Conservation (phyloP, 1,140 invertebrate species). For the Globodera ellingtonae region DNA sequence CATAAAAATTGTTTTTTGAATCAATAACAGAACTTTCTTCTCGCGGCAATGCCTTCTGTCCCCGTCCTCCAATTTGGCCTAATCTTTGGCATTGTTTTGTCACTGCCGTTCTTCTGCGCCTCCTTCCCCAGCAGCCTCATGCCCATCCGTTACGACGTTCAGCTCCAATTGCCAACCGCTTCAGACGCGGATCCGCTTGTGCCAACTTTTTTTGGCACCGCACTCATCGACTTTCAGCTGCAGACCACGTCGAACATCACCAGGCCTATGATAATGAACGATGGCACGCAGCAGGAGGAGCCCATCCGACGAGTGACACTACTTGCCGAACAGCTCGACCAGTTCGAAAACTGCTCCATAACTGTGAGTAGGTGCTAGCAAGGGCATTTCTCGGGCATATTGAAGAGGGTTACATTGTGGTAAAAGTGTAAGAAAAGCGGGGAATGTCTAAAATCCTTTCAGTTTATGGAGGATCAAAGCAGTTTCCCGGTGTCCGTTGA, state of each 20-base stretch:
- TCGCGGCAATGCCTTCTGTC: background rate
- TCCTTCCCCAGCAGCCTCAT: background rate
- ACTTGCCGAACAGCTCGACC: conserved; percentile 23
- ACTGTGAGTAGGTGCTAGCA: background rate
- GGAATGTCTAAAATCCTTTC: background rate
- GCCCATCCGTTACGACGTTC: conserved; percentile 47
- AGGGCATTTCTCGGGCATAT: background rate
- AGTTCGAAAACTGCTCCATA: conserved; percentile 20
- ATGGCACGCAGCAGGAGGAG: background rate
- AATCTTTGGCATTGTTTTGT: too few relatives aligned
- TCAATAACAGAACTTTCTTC: too few relatives aligned
- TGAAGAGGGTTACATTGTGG: background rate
- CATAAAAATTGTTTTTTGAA: too few relatives aligned
- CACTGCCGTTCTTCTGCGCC: background rate
- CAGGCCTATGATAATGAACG: background rate
- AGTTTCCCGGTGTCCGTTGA: conserved; percentile 15
- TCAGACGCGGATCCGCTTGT: conserved; percentile 45
- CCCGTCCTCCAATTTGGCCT: background rate
- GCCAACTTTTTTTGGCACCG: conserved; percentile 50
- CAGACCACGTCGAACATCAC: conserved; percentile 5
- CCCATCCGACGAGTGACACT: conserved; percentile 12
- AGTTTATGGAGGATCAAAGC: background rate
- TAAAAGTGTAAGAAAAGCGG: background rate
- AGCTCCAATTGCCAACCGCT: conserved; percentile 49
- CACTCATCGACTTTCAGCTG: conserved; percentile 46